Evolutionary conservation across 2,797 vertebrate genomes (phyloP).

Genomic region (Zalophus californianus): DNA sequence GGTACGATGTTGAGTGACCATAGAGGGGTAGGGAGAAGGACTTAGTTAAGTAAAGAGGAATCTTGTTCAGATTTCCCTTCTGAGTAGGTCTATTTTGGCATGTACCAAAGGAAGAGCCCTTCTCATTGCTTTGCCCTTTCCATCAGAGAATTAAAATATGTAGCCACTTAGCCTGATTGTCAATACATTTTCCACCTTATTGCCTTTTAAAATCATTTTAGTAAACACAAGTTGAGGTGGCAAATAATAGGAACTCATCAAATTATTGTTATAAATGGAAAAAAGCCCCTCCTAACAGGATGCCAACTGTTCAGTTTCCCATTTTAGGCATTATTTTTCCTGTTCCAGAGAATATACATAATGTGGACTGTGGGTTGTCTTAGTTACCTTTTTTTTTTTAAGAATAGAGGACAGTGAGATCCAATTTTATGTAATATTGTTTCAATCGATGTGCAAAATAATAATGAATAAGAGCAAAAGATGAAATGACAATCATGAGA

Average conservation of each 20-base stretch:
- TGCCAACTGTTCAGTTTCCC: slow-evolving; percentile 51
- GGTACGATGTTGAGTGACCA: too few relatives aligned
- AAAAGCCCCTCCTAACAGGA: neutral
- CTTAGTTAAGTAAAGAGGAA: neutral
- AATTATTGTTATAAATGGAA: slow-evolving; percentile 5
- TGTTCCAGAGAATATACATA: slow-evolving; percentile 47
- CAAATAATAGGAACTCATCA: slow-evolving; percentile 55
- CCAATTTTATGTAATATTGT: slow-evolving; percentile 19
- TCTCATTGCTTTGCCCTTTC: neutral
- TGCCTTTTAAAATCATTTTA: slow-evolving; percentile 42
- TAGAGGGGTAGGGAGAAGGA: neutral
- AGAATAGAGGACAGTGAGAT: neutral
- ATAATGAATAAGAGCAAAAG: neutral
- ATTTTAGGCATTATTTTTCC: slow-evolving; percentile 15
- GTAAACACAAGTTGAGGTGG: neutral
- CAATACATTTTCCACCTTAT: neutral
- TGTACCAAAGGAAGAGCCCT: neutral
- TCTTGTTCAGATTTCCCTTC: neutral
- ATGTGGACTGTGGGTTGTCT: slow-evolving; percentile 53
- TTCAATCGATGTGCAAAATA: slow-evolving; percentile 8
- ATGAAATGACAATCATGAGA: neutral
- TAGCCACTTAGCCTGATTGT: neutral
- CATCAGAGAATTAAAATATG: neutral
- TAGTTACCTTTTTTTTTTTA: slow-evolving; percentile 39
- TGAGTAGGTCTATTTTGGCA: neutral